phyloP scores from a whole-genome alignment of 2,888 invertebrate genomes.

The Teinopalpus imperialis region DNA sequence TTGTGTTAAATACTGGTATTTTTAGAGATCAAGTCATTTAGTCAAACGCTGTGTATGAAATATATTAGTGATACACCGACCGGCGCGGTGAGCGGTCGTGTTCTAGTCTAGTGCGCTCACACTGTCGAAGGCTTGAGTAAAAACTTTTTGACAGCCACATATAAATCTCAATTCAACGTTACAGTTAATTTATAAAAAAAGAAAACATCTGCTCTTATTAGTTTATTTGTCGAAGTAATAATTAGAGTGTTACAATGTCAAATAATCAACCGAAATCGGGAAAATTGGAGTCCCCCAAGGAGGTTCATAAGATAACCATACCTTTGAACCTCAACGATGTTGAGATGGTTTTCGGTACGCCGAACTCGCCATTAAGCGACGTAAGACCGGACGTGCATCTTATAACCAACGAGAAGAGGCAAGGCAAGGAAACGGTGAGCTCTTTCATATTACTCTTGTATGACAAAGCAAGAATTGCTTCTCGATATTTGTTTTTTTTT shows the following conservation, averaged over 20 bases:
- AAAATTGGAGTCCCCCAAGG: conserved; percentile 33
- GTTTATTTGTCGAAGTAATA: conserved; percentile 5
- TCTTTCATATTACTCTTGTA: background rate
- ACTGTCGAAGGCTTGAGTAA: background rate
- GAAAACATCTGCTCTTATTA: background rate
- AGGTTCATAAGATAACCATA: conserved; percentile 31
- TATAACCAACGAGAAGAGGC: conserved; percentile 42
- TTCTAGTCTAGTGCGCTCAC: background rate
- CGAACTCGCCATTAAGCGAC: conserved; percentile 38
- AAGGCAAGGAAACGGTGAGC: conserved; percentile 35
- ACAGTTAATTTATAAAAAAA: background rate
- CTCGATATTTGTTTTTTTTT: no score
- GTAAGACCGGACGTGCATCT: conserved; percentile 38
- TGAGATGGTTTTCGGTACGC: conserved; percentile 60
- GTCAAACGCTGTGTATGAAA: conserved; percentile 27
- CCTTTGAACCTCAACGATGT: conserved; percentile 47
- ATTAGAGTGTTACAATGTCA: conserved; percentile 26
- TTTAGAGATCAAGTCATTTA: conserved; percentile 50
- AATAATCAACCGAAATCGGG: conserved; percentile 16
- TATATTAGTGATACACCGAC: conserved; percentile 20
- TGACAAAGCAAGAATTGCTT: no score
- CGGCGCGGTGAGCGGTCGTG: conserved; percentile 18
- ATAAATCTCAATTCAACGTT: background rate
- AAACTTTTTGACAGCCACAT: background rate
- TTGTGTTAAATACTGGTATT: conserved; percentile 36